phyloP scores from a whole-genome alignment of 1,140 invertebrate species.

The Heliconius eleuchia region DNA sequence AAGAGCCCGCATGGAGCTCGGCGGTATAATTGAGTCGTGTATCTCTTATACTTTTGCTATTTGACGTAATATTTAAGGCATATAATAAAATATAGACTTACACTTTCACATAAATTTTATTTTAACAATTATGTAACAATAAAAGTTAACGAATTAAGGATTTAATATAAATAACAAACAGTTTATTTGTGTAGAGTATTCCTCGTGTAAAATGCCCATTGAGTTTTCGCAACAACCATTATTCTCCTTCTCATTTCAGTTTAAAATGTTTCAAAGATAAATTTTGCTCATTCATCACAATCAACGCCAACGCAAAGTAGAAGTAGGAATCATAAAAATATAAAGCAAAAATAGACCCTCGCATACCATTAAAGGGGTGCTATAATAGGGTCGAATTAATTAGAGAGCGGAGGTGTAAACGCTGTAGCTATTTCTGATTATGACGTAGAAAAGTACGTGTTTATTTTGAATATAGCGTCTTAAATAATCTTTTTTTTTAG shows the following conservation, averaged over 20 bases:
- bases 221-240: conserved; percentile 9
- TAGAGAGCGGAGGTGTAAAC: conserved; percentile 8
- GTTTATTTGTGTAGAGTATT: neutral
- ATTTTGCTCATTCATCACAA: conserved; percentile 28
- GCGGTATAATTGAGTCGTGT: neutral
- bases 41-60: neutral
- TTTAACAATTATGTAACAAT: neutral
- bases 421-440: neutral
- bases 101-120: neutral
- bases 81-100: neutral
- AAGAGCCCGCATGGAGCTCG: neutral
- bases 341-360: conserved; percentile 13
- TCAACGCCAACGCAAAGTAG: conserved; percentile 21
- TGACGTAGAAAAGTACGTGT: neutral
- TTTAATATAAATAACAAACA: conserved; percentile 5
- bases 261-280: conserved; percentile 21
- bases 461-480: neutral
- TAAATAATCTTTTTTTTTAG: neutral
- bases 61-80: neutral
- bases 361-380: conserved; percentile 3
- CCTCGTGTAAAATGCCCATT: neutral
- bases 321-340: conserved; percentile 5
- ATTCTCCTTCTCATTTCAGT: conserved; percentile 4
- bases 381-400: conserved; percentile 15
- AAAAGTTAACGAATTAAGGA: neutral